Percentiles rank a stretch among this genome's conserved stretches.
phyloP scores from a whole-genome alignment of 2,113 vertebrate genomes.

The Chaetops frenatus region DNA sequence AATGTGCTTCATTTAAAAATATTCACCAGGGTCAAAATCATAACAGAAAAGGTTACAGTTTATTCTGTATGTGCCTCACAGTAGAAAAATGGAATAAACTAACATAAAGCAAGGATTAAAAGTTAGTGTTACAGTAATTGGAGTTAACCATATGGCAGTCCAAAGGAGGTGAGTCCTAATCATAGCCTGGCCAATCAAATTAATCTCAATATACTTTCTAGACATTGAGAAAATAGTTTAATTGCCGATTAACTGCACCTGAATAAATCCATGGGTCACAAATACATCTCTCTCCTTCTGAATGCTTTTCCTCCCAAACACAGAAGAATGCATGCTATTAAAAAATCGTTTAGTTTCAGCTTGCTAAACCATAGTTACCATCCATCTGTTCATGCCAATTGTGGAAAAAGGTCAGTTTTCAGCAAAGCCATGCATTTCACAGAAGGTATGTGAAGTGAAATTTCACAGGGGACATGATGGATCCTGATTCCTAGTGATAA shows the following conservation, averaged over 20 bases:
- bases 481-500: constrained; percentile 93
- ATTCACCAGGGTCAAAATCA: not conserved
- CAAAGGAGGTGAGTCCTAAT: not conserved
- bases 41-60: not conserved
- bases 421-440: constrained; percentile 77
- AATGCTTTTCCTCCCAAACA: constrained; percentile 59
- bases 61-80: not conserved
- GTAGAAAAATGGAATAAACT: not conserved
- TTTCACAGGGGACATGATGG: constrained; percentile 78
- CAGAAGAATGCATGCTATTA: constrained; percentile 65
- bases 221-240: constrained; percentile 45
- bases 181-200: constrained; percentile 14
- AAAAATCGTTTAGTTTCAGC: constrained; percentile 71
- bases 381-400: constrained; percentile 91
- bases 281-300: constrained; percentile 47
- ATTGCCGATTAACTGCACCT: constrained; percentile 62
- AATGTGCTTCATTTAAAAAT: not conserved
- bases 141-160: constrained; percentile 39
- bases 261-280: constrained; percentile 55
- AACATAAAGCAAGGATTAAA: constrained; percentile 48
- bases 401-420: constrained; percentile 78
- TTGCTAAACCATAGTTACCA: constrained; percentile 76
- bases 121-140: constrained; percentile 40
- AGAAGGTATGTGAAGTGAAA: constrained; percentile 81
- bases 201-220: constrained; percentile 28